Evolutionary conservation across 2,797 vertebrate species (phyloP).

Genomic region (Cynodonichthys magdalenae): DNA sequence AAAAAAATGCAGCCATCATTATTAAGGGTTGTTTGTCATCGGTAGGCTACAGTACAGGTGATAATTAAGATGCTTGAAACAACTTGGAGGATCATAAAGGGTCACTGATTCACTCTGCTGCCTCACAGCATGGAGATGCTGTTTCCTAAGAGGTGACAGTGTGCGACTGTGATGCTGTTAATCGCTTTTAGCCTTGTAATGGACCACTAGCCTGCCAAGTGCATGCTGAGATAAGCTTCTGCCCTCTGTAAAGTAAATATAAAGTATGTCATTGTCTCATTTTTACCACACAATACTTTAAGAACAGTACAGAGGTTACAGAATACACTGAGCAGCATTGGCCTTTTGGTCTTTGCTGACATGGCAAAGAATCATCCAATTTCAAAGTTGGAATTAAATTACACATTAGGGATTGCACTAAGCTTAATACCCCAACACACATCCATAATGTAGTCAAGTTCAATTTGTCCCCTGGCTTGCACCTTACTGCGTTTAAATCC

Average conservation of each 20-base stretch:
- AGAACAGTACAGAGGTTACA: neutral
- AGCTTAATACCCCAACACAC: conserved; percentile 8
- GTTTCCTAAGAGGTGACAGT: conserved; percentile 59
- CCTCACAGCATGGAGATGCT: conserved; percentile 44
- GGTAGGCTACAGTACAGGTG: conserved; percentile 33
- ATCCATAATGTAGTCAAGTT: conserved; percentile 9
- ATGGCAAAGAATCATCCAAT: conserved; percentile 36
- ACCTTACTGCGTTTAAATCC: conserved; percentile 48
- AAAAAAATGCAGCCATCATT: conserved; percentile 1
- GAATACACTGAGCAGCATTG: neutral
- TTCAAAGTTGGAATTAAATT: conserved; percentile 33
- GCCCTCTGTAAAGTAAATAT: conserved; percentile 36
- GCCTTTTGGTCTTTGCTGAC: conserved; percentile 23
- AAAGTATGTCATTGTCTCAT: conserved; percentile 22
- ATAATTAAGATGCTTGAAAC: conserved; percentile 48
- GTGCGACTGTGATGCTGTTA: conserved; percentile 51
- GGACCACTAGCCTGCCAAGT: conserved; percentile 29
- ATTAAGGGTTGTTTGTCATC: conserved; percentile 1
- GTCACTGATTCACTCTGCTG: conserved; percentile 38
- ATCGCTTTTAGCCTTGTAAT: conserved; percentile 46
- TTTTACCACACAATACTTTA: neutral
- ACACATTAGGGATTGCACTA: conserved; percentile 32
- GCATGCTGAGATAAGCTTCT: conserved; percentile 47
- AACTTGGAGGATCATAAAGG: conserved; percentile 27
- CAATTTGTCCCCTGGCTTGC: conserved; percentile 33